Evolutionary conservation across 53 echinoderm and acorn worm species (phyloP), one percentile per base, ranked within the genome.

Genomic region (Holothuria leucospilota): DNA sequence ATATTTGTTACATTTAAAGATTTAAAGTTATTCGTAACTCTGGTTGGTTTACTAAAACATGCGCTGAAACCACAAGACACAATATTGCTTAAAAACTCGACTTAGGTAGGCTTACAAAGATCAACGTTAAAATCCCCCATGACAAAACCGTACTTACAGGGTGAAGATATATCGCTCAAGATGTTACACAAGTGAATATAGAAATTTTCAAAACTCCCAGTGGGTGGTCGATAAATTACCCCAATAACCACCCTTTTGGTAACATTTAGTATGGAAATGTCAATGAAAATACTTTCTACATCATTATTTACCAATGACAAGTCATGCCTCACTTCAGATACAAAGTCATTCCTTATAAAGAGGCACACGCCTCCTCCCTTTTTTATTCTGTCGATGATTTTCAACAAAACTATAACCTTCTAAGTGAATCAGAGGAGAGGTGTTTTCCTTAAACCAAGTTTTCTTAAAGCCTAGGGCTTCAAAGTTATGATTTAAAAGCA

Each of bases 211-310:
- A 69, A 29, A 69, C n/a, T 69, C 25, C 6, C 69, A 6, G 34
- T 34, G 20, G 69, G 69, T 69, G 69, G 69, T 30, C 69, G 69
- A 69, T 30, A 69, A 30, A 29, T 30, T 69, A 69, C 69, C 29
- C 69, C 69, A 30, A 69, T 30, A 29, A 69, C 29, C 8, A 69
- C 34, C 28, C 23, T 27, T 26, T 69, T 69, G 29, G 26, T 29
- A 6, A 69, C 69, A 69, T 69, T 69, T 30, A 38, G 29, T 9
- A 30, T 13, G 0, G 38, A 30, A 8, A 69, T 26, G 2, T 69
- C 69, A 69, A 69, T 24, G 39, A 30, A 69, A 69, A 69, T 69
- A 34, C 69, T 69, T 69, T 69, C 69, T 26, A 69, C 1, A 29
- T 34, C 69, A 30, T 29, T 69, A 29, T 69, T 29, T 69, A 30